Conservation (phyloP, 1,140 invertebrate genomes). For the Bilobella aurantiaca region DNA sequence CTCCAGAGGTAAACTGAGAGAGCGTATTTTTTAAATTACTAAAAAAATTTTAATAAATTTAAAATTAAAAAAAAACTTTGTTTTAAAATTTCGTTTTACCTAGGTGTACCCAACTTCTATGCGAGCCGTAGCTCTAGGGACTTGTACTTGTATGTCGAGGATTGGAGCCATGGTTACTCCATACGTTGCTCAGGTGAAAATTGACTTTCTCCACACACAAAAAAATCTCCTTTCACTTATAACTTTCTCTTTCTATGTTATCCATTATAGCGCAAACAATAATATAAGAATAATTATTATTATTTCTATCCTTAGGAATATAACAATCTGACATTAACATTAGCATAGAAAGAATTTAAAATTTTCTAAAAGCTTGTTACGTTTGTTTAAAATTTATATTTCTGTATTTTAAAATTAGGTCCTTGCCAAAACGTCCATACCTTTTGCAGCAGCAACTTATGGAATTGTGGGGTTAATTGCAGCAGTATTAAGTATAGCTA, state of each 20-base stretch:
- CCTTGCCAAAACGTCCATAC: conserved; percentile 57
- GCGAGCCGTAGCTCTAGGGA: conserved; percentile 73
- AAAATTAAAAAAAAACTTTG: too few species aligned
- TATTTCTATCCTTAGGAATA: too few species aligned
- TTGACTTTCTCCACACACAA: neutral
- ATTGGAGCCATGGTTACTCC: conserved; percentile 86
- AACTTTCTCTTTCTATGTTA: neutral
- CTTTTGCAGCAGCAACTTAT: conserved; percentile 61
- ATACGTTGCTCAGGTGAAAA: conserved; percentile 76
- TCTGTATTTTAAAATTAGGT: conserved; percentile 46
- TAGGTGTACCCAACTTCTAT: conserved; percentile 78
- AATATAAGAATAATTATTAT: too few species aligned
- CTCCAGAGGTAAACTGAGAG: conserved; percentile 61
- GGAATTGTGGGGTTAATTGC: conserved; percentile 58
- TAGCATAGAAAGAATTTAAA: too few species aligned
- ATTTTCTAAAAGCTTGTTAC: too few species aligned
- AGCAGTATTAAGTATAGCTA: conserved; percentile 59
- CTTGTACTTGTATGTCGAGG: conserved; percentile 79
- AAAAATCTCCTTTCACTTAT: neutral
- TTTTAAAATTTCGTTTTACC: too few species aligned
- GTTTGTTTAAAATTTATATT: too few species aligned
- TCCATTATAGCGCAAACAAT: too few species aligned
- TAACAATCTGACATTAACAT: too few species aligned
- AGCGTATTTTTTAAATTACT: neutral
- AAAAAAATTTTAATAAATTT: too few species aligned